Evolutionary conservation across 2,888 invertebrate species (phyloP), one percentile per base, ranked within the genome.

Genomic region (Quadroppia sp.): DNA sequence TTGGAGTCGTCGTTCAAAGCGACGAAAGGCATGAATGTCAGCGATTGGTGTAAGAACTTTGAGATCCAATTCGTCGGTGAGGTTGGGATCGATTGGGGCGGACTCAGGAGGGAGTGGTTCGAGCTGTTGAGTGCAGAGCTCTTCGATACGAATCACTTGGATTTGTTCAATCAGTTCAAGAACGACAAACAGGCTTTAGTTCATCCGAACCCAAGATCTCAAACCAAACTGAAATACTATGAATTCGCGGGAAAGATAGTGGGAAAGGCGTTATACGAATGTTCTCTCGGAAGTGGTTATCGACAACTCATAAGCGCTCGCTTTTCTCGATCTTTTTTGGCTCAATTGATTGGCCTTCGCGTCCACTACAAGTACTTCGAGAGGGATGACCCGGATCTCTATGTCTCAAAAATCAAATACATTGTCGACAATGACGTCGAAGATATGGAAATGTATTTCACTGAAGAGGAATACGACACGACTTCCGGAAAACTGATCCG

Each of bases 321-420:
- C 72, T 93, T 95, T 81, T 90, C 94, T 53, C 86, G 95, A 74
- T 93, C 94, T 53, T 96, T 96, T 85, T 86, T 95, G 76, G 95
- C 95, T 76, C 94, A 94, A 85, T 87, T 96, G 77, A 95, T 95
- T 80, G 96, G 95, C 23, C 87, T 95, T 45, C 84, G 94, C 76
- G 94, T 95, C 76, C 92, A 94, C 82, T 94, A 93, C 81, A 94
- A 92, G 90, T 92, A 95, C 83, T 95, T 95, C 83, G 94, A 95
- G 82, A 93, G 94, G 83, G 95, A 96, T 81, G 95, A 95, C 84
- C 94, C 95, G 0, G 94, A 94, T 83, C 84, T 95, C 75, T 95
- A 93, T 84, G 84, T 93, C 76, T 89, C 90, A n/a, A 95, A 95
- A 85, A 89, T 95, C 59, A 92, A 92, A 82, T 95, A 94, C 82